Evolutionary conservation across 1,140 invertebrate genomes (phyloP), one percentile per base, ranked within the genome.

Genomic region (Venturia canescens): DNA sequence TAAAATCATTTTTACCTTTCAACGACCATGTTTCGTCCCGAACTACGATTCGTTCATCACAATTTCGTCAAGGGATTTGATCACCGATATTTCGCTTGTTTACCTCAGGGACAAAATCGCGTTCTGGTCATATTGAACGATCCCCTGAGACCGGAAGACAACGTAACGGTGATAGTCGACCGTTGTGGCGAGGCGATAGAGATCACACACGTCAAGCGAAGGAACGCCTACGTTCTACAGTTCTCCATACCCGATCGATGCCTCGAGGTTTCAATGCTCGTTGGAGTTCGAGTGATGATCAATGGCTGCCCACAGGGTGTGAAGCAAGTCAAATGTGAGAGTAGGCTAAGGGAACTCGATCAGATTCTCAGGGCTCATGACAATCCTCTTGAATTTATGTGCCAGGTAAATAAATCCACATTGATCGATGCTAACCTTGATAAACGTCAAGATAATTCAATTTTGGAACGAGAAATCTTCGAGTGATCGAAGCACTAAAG

Each of bases 331-430:
- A 97, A 97, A 88, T 97, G 96, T 89, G 96, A 97, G 90, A 97
- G 96, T 86, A 93, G 95, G 78, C 91, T 97, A 29, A 92, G 96
- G 31, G 96, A 97, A 89, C 90, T 97, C 79, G 96, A 97, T 88
- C 95, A 97, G 85, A 93, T 98, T 80, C 92, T 97, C 44, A 90
- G 96, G 57, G 94, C 94, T 1, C 94, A 94, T 53, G 95, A 96
- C 83, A 96, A 96, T 90, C 96, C 96, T 0, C 90, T 97, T 44
- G 95, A 97, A 87, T 97, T 97, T 86, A 96, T 97, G 94, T 97
- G 96, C 84, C 96, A 97, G 93, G 95, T 96, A 92, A 86, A 79
- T 21, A 48, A n/a, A 77, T 3, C 67, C 48, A n/a, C 7, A 16
- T 79, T 69, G n/a, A n/a, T n/a, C n/a, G n/a, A n/a, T n/a, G n/a